phyloP scores from a whole-genome alignment of 1,140 invertebrate species.

The Eumaeus atala region DNA sequence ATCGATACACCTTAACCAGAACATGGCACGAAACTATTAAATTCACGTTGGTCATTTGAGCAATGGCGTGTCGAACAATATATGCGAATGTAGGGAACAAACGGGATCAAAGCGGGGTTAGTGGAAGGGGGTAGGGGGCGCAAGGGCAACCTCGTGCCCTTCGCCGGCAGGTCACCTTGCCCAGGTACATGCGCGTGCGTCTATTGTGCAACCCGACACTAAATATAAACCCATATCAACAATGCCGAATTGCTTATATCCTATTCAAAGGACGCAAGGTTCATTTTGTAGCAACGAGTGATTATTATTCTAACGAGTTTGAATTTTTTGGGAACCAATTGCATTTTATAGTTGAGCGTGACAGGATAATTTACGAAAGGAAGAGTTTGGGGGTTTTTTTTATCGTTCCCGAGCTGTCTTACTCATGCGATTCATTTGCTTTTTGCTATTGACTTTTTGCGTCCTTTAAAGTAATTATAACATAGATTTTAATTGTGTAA shows the following conservation, averaged over 20 bases:
- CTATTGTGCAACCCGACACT: constrained; percentile 68
- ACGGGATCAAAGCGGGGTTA: constrained; percentile 19
- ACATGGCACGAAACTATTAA: constrained; percentile 13
- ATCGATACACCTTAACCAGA: not conserved
- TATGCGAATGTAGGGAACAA: constrained; percentile 42
- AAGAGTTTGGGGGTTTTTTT: constrained; percentile 46
- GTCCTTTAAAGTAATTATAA: constrained; percentile 41
- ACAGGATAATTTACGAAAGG: constrained; percentile 70
- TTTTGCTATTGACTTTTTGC: constrained; percentile 34
- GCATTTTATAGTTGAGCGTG: constrained; percentile 70
- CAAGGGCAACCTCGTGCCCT: constrained; percentile 55
- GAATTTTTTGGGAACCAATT: constrained; percentile 68
- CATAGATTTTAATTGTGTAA: constrained; percentile 40
- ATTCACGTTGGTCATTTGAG: constrained; percentile 48
- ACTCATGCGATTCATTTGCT: constrained; percentile 48
- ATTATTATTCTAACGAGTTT: constrained; percentile 56
- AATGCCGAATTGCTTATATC: constrained; percentile 20
- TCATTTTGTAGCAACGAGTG: constrained; percentile 17
- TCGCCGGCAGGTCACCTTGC: constrained; percentile 64
- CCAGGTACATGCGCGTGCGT: constrained; percentile 60
- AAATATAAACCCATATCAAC: constrained; percentile 34
- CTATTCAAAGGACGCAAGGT: constrained; percentile 17
- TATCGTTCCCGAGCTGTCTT: constrained; percentile 26
- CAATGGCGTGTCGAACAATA: constrained; percentile 59
- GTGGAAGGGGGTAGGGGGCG: constrained; percentile 30